Evolutionary conservation across 2,797 vertebrate species (phyloP), one percentile per base, ranked within the genome.

Genomic region (Neosilurus hyrtlii): DNA sequence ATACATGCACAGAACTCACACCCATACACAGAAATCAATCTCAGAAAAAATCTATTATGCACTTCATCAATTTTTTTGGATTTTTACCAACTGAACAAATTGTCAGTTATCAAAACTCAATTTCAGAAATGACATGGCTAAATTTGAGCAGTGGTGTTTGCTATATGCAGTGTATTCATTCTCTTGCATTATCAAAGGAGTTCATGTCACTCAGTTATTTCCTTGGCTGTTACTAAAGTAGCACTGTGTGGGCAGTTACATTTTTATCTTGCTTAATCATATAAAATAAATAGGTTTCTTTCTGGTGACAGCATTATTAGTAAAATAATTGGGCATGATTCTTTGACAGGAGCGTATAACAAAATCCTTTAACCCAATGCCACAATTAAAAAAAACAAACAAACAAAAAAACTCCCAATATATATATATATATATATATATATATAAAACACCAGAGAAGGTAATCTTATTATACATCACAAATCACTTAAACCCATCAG

Each of bases 41-140:
- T 61, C n/a, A 90, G 90, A 93, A 90, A 91, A 92, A 92, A 93
- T 93, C 92, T 91, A 92, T 94, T 94, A 94, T 93, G 92, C 91
- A 93, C 91, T 93, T 94, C 92, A 94, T 94, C 93, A 93, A 92
- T 94, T 93, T 93, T 92, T 92, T 91, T 91, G 92, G 90, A 93
- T 94, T 94, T 85, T 71, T 94, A 92, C 92, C 92, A 90, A 90
- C 92, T 90, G 92, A 94, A 94, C 92, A 94, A 94, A 94, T 93
- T 94, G 92, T 94, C 92, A 94, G 93, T 94, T 94, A 95, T 95
- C 93, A 94, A 94, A 94, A 94, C 91, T 93, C 92, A 93, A 94
- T 95, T 94, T 95, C 91, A 92, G 90, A 92, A 95, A 94, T 93
- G 93, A 94, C 92, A 93, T 92, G 91, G 93, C 87, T 88, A 92